Evolutionary conservation across 2,888 invertebrate species (phyloP).

Genomic region (Drosophila phalerata): DNA sequence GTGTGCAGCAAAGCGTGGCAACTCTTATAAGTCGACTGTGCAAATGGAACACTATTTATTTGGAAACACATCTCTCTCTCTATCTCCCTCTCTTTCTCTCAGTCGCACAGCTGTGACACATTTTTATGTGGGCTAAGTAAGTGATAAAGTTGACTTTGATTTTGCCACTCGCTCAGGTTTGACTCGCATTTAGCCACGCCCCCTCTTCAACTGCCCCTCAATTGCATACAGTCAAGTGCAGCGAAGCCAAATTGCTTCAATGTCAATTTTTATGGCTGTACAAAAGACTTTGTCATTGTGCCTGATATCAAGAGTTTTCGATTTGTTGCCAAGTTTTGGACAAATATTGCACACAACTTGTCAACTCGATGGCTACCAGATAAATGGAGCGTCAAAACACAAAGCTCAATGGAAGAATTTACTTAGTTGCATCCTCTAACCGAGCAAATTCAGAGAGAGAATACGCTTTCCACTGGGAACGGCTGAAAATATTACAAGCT

Average conservation of each 20-base stretch:
- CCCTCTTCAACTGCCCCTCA: background rate
- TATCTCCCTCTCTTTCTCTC: background rate
- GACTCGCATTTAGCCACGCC: constrained; percentile 30
- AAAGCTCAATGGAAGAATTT: background rate
- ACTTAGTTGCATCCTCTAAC: constrained; percentile 1
- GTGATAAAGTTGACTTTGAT: constrained; percentile 78
- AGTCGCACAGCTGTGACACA: constrained; percentile 39
- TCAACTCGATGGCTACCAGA: constrained; percentile 16
- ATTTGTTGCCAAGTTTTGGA: constrained; percentile 38
- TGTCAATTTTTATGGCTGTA: constrained; percentile 64
- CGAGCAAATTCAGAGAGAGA: background rate
- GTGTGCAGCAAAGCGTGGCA: constrained; percentile 70
- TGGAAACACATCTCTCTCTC: constrained; percentile 9
- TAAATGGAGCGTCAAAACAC: constrained; percentile 26
- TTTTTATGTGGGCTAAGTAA: constrained; percentile 67
- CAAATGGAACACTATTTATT: constrained; percentile 70
- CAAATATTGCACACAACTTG: constrained; percentile 44
- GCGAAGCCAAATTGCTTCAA: constrained; percentile 63
- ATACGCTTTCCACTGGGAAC: too few species aligned
- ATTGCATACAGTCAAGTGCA: constrained; percentile 28
- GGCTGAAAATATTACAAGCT: too few species aligned
- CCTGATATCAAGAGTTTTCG: constrained; percentile 27
- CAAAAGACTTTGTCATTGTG: constrained; percentile 46
- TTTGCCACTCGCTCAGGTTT: constrained; percentile 58
- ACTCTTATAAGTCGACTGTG: constrained; percentile 36